phyloP scores from a whole-genome alignment of 2,888 invertebrate genomes.

The Amphipyra berbera region DNA sequence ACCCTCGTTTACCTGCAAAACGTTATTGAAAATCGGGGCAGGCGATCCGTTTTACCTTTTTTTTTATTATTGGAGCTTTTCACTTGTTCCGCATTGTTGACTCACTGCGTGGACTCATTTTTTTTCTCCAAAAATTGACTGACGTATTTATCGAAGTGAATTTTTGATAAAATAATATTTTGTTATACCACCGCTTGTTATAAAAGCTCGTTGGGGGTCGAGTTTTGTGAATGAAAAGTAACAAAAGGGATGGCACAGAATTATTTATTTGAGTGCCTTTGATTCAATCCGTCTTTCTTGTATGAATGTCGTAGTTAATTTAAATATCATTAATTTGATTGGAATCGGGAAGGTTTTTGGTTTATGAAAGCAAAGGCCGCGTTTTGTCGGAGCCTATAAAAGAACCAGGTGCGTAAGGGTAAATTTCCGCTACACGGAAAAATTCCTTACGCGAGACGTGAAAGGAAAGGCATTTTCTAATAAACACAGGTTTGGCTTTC shows the following conservation, averaged over 20 bases:
- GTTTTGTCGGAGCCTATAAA: conserved; percentile 69
- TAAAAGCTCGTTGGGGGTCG: conserved; percentile 61
- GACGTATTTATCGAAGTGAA: conserved; percentile 78
- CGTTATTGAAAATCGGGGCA: conserved; percentile 81
- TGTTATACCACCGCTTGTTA: conserved; percentile 70
- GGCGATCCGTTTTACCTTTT: conserved; percentile 79
- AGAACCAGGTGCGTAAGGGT: conserved; percentile 73
- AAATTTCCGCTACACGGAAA: conserved; percentile 71
- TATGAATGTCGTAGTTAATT: conserved; percentile 64
- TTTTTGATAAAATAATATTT: conserved; percentile 70
- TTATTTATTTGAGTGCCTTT: conserved; percentile 63
- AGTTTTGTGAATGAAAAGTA: conserved; percentile 65
- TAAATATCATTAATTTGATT: conserved; percentile 71
- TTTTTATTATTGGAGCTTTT: conserved; percentile 81
- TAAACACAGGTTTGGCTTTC: conserved; percentile 68
- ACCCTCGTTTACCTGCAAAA: conserved; percentile 79
- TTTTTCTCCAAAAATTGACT: conserved; percentile 76
- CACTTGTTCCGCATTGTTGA: conserved; percentile 85
- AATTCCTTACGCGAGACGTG: conserved; percentile 71
- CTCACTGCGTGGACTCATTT: conserved; percentile 78
- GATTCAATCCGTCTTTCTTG: conserved; percentile 51
- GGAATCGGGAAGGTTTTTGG: conserved; percentile 54
- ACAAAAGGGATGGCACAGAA: conserved; percentile 67
- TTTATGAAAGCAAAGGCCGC: conserved; percentile 63
- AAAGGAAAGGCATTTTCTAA: conserved; percentile 77